Percentiles rank a stretch among this genome's conserved stretches.
phyloP scores from a whole-genome alignment of 2,797 vertebrate species.

The Ispidina lecontei region DNA sequence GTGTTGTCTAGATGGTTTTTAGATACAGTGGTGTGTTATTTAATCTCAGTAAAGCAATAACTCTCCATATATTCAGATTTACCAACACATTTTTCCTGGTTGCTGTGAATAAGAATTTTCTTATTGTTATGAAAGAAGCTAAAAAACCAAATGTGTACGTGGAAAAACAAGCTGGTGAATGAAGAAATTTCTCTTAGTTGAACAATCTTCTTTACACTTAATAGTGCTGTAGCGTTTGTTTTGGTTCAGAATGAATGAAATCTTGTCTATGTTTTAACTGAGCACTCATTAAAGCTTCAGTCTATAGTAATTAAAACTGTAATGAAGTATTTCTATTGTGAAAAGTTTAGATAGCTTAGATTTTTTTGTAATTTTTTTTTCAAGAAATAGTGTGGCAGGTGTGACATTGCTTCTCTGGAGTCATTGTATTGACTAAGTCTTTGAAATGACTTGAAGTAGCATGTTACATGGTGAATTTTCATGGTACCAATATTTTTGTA shows the following conservation, averaged over 20 bases:
- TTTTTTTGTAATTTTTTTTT: neutral
- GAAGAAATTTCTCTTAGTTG: neutral
- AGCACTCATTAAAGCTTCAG: fast-evolving
- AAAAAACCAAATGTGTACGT: neutral
- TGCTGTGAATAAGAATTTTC: neutral
- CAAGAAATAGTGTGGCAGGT: fast-evolving
- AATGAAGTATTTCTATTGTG: neutral
- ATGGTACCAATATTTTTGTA: neutral
- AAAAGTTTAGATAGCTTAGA: neutral
- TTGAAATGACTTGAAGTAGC: neutral
- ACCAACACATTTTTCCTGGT: neutral
- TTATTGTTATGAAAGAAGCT: neutral
- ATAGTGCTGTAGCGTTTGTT: neutral
- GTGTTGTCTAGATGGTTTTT: neutral
- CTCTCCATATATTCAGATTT: neutral
- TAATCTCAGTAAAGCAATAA: neutral
- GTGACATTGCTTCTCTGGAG: neutral
- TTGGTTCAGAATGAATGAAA: neutral
- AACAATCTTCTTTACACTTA: neutral
- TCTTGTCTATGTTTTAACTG: neutral
- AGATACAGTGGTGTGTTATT: neutral
- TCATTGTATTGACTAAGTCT: neutral
- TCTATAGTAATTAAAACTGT: neutral
- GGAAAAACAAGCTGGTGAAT: neutral
- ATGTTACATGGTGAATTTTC: neutral